Conservation (phyloP, 2,888 invertebrate genomes). For the Notocelia uddmanniana region DNA sequence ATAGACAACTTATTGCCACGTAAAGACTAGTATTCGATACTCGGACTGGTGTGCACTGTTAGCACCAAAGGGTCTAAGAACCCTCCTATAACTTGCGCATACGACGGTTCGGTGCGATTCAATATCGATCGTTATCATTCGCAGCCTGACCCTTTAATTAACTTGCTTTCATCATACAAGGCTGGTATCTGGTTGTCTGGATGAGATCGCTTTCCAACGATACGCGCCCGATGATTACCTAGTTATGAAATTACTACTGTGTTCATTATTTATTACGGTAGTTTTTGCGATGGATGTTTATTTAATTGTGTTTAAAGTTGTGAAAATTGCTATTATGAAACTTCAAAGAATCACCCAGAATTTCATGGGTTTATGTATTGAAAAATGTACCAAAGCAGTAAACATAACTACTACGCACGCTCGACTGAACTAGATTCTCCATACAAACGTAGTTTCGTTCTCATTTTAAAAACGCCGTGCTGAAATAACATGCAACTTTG, state of each 20-base stretch:
- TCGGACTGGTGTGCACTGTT: background rate
- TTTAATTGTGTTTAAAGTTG: background rate
- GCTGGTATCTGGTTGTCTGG: conserved; percentile 24
- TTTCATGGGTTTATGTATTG: background rate
- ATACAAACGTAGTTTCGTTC: no score
- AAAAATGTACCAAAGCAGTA: background rate
- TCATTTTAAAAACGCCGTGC: no score
- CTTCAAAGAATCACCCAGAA: background rate
- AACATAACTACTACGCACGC: background rate
- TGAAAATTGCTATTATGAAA: background rate
- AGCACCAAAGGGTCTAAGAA: background rate
- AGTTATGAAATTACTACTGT: conserved; percentile 36
- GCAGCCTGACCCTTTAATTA: conserved; percentile 45
- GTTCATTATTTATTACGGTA: conserved; percentile 20
- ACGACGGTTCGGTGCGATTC: background rate
- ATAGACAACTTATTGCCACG: conserved; percentile 45
- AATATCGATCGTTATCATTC: conserved; percentile 43
- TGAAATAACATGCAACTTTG: no score
- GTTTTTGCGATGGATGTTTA: background rate
- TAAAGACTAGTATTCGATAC: conserved; percentile 39
- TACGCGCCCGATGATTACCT: conserved; percentile 24
- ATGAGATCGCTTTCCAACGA: conserved; percentile 32
- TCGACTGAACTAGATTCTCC: no score
- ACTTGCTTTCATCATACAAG: conserved; percentile 44
- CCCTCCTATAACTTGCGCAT: background rate